Evolutionary conservation across 2,888 invertebrate species (phyloP).

Genomic region (Anthrax anthrax): DNA sequence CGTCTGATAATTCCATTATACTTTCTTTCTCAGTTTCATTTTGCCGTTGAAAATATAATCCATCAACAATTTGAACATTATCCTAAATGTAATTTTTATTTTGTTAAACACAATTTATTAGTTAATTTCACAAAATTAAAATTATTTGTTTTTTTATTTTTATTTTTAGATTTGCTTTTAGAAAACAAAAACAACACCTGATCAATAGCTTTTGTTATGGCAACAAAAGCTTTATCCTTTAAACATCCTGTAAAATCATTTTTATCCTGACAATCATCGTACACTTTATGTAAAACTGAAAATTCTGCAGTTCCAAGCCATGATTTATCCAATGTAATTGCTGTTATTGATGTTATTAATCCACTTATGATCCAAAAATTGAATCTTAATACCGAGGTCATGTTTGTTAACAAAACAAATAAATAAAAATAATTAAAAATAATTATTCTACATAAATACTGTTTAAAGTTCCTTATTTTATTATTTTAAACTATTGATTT

Average conservation of each 20-base stretch:
- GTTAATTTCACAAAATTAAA: not conserved
- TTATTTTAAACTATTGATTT: not conserved
- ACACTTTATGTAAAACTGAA: conserved; percentile 43
- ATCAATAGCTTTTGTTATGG: conserved; percentile 43
- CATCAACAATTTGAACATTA: conserved; percentile 45
- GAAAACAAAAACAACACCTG: conserved; percentile 29
- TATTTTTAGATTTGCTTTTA: not conserved
- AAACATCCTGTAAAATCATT: conserved; percentile 45
- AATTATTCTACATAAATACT: no score
- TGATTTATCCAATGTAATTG: conserved; percentile 6
- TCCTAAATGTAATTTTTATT: conserved; percentile 36
- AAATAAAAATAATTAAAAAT: not conserved
- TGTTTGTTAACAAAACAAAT: not conserved
- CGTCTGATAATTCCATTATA: conserved; percentile 37
- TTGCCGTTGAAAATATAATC: conserved; percentile 44
- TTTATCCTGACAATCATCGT: conserved; percentile 47
- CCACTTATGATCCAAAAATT: conserved; percentile 4
- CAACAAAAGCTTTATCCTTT: conserved; percentile 45
- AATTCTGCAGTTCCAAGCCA: conserved; percentile 44
- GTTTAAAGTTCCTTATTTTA: no score
- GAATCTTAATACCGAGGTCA: conserved; percentile 4
- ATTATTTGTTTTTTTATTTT: not conserved
- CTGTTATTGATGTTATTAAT: conserved; percentile 10
- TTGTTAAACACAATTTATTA: no score
- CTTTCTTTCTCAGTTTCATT: conserved; percentile 37